These are phyloP conservation scores for Pangasius sanitwongsei DNA, from an alignment of 2,797 vertebrate species.

Conservation along the genomic window DNA sequence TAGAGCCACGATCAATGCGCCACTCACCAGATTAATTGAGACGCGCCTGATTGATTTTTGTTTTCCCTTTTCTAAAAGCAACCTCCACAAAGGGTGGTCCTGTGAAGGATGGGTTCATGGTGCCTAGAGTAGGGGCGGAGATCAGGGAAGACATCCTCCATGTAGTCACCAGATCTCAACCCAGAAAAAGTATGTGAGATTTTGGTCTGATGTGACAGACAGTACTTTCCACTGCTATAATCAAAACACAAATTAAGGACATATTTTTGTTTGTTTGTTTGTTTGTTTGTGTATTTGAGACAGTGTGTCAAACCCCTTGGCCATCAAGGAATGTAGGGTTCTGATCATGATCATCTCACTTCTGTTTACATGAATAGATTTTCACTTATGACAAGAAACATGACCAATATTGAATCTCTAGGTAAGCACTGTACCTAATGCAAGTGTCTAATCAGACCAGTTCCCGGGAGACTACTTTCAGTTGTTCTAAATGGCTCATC, in stretches of 20 bases:
- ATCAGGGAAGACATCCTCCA: constrained; percentile 21
- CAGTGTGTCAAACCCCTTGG: background rate
- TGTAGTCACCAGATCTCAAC: background rate
- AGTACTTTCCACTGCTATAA: background rate
- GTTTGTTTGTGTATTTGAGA: background rate
- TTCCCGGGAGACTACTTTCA: constrained; percentile 42
- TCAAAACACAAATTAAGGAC: background rate
- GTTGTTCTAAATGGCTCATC: constrained; percentile 66
- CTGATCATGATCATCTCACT: background rate
- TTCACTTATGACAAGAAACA: constrained; percentile 18
- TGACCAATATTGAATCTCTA: background rate
- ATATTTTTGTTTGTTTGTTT: background rate
- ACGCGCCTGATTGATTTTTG: constrained; percentile 78
- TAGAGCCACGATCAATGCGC: constrained; percentile 81
- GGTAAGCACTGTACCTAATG: constrained; percentile 19
- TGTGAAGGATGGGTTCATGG: constrained; percentile 28
- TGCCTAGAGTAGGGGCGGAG: constrained; percentile 21
- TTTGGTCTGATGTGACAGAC: background rate
- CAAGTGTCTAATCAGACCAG: constrained; percentile 25
- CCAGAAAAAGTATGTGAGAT: background rate
- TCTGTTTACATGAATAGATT: constrained; percentile 6
- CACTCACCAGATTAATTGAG: constrained; percentile 82
- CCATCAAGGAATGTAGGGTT: background rate
- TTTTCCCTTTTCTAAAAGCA: constrained; percentile 60
- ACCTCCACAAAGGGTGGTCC: constrained; percentile 55